These are phyloP conservation scores for Folsomia candida DNA, from an alignment of 2,888 invertebrate species.

Conservation along the genomic window DNA sequence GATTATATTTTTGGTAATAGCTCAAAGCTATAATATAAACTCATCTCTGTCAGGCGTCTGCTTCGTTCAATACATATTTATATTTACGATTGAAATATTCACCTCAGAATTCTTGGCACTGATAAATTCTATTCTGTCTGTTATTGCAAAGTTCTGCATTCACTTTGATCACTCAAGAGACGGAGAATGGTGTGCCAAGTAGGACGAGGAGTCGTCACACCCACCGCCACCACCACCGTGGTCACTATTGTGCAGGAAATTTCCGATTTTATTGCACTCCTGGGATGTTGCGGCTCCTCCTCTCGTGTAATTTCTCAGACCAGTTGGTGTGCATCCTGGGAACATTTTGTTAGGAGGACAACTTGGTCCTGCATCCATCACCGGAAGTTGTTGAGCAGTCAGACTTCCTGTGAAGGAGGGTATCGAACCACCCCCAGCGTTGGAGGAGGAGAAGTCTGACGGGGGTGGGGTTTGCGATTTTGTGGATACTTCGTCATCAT, in stretches of 20 bases:
- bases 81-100: not conserved
- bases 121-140: not conserved
- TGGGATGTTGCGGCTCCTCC: not conserved
- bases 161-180: not conserved
- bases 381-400: constrained; percentile 2
- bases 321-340: not conserved
- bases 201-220: not conserved
- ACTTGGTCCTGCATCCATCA: not conserved
- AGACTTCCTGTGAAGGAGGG: not conserved
- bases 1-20: no score
- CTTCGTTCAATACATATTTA: not conserved
- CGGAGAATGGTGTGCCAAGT: not conserved
- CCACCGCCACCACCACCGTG: not conserved
- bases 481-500: constrained; percentile 16
- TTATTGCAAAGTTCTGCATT: not conserved
- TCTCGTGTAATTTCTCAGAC: not conserved
- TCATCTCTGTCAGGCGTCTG: not conserved
- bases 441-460: not conserved
- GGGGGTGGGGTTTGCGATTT: not conserved
- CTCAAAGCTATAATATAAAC: no score
- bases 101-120: no score
- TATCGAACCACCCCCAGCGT: not conserved
- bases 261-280: not conserved
- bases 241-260: not conserved
- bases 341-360: not conserved